Evolutionary conservation across 2,888 invertebrate species (phyloP).

Genomic region (Drosophila neutralis): DNA sequence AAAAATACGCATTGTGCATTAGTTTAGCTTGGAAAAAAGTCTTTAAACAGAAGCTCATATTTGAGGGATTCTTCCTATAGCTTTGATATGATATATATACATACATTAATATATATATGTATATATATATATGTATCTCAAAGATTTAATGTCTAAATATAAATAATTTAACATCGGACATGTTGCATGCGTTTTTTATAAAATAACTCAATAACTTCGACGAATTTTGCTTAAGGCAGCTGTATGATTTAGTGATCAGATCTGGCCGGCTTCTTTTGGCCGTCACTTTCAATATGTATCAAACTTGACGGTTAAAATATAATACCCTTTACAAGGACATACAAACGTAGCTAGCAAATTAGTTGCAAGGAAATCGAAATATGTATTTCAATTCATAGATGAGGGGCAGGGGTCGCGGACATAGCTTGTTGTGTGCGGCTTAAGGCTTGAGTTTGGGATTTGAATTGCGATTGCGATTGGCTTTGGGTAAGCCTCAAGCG

Average conservation of each 20-base stretch:
- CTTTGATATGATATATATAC: not conserved
- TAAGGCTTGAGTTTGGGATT: not conserved
- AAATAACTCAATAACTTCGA: not conserved
- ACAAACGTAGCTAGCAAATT: constrained; percentile 19
- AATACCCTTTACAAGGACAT: not conserved
- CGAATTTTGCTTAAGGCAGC: no score
- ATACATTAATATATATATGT: not conserved
- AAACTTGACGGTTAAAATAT: not conserved
- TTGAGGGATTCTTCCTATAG: not conserved
- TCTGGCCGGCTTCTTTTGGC: not conserved
- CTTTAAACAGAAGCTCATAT: not conserved
- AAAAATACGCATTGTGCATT: not conserved
- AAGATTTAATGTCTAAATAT: not conserved
- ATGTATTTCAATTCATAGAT: constrained; percentile 32
- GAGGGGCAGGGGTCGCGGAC: not conserved
- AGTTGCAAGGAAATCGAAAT: constrained; percentile 41
- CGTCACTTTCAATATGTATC: not conserved
- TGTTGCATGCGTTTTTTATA: not conserved
- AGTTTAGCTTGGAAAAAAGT: not conserved
- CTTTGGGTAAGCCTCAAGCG: not conserved
- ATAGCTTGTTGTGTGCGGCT: not conserved
- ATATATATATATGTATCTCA: not conserved
- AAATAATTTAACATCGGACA: not conserved
- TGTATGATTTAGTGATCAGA: not conserved
- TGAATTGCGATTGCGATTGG: not conserved